Conservation (phyloP, 2,797 vertebrate species). For the Heteromormyrus szaboi region DNA sequence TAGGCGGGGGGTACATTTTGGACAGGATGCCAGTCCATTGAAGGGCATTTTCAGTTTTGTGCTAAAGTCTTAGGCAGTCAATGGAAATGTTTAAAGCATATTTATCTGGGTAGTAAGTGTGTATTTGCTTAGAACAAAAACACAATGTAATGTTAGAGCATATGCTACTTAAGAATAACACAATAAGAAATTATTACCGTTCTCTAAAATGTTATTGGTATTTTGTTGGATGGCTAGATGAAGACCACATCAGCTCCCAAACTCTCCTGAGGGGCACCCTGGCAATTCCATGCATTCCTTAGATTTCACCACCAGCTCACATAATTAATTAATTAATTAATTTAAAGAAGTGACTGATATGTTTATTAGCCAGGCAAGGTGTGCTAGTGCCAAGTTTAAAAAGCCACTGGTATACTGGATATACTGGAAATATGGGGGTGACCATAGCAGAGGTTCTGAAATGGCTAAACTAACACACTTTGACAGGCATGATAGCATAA, state of each 20-base stretch:
- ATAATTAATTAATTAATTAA: background rate
- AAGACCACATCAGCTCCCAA: too few relatives aligned
- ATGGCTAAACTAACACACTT: background rate
- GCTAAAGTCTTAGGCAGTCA: background rate
- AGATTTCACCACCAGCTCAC: background rate
- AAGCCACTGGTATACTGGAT: background rate
- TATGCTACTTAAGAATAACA: background rate
- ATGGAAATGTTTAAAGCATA: background rate
- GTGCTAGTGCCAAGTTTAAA: background rate
- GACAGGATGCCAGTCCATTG: background rate
- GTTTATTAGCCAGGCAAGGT: background rate
- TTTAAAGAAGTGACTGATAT: background rate
- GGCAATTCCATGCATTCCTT: background rate
- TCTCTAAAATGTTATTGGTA: background rate
- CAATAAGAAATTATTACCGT: background rate
- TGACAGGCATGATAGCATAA: background rate
- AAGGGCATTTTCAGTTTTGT: background rate
- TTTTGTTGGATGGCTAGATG: too few relatives aligned
- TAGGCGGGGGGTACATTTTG: background rate
- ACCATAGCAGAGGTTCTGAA: background rate
- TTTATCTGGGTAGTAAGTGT: background rate
- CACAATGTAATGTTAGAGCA: background rate
- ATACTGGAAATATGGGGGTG: background rate
- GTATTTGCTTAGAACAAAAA: background rate
- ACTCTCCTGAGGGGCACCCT: background rate